Evolutionary conservation across 2,888 invertebrate genomes (phyloP).

Genomic region (Ectemnius continuus): DNA sequence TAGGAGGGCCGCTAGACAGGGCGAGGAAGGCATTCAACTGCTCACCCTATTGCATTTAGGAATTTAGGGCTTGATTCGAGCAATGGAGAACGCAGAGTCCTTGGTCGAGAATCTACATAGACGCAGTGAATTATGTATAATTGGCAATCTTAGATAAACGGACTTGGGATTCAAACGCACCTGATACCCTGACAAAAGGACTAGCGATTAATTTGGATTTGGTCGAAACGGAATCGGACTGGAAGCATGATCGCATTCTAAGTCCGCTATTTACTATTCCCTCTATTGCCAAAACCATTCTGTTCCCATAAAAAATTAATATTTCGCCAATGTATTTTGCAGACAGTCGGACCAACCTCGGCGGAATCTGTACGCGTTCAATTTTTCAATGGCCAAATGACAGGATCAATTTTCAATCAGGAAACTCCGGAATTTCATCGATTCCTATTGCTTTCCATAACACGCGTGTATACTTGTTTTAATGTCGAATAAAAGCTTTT

Average conservation of each 20-base stretch:
- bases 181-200: conserved; percentile 17
- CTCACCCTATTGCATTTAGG: no score
- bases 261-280: background rate
- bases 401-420: background rate
- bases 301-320: background rate
- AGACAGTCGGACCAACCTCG: background rate
- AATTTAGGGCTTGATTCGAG: background rate
- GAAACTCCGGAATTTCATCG: background rate
- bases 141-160: conserved; percentile 6
- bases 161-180: conserved; percentile 3
- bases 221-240: background rate
- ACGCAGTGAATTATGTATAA: conserved; percentile 22
- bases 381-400: background rate
- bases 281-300: background rate
- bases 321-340: no score
- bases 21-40: no score
- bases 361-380: background rate
- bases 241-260: background rate
- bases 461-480: no score
- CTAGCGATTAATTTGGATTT: conserved; percentile 9
- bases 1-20: no score
- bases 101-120: conserved; percentile 19
- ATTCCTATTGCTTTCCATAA: no score
- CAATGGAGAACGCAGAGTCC: conserved; percentile 18
- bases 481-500: no score